phyloP scores from a whole-genome alignment of 1,140 invertebrate genomes.

The Achatina immaculata region DNA sequence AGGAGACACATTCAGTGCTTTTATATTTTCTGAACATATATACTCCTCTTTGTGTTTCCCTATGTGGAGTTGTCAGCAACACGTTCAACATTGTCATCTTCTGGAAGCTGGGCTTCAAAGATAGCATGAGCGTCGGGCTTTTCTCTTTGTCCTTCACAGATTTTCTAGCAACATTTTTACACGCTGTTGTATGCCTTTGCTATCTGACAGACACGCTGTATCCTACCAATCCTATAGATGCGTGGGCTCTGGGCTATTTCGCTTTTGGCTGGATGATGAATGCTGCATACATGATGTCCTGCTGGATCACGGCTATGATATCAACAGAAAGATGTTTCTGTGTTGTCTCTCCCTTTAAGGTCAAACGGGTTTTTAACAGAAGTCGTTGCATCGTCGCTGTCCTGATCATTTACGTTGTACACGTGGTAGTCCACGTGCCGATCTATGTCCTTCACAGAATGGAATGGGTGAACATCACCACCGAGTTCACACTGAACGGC shows the following conservation, averaged over 20 bases:
- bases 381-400: neutral
- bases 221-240: neutral
- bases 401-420: neutral
- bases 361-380: neutral
- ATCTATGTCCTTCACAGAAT: neutral
- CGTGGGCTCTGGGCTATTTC: conserved; percentile 7
- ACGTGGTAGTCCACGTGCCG: neutral
- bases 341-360: conserved; percentile 10
- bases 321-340: conserved; percentile 12
- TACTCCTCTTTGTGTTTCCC: neutral
- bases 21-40: neutral
- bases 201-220: neutral
- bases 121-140: conserved; percentile 7
- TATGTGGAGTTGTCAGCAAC: neutral
- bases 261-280: conserved; percentile 5
- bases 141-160: neutral
- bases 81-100: neutral
- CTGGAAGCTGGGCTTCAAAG: neutral
- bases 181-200: neutral
- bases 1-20: too few relatives aligned
- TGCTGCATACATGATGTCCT: neutral
- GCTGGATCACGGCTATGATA: conserved; percentile 18
- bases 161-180: neutral
- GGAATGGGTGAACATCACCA: neutral
- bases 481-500: neutral